Evolutionary conservation across 1,140 invertebrate species (phyloP).

Genomic region (Zaprionus ornatus): DNA sequence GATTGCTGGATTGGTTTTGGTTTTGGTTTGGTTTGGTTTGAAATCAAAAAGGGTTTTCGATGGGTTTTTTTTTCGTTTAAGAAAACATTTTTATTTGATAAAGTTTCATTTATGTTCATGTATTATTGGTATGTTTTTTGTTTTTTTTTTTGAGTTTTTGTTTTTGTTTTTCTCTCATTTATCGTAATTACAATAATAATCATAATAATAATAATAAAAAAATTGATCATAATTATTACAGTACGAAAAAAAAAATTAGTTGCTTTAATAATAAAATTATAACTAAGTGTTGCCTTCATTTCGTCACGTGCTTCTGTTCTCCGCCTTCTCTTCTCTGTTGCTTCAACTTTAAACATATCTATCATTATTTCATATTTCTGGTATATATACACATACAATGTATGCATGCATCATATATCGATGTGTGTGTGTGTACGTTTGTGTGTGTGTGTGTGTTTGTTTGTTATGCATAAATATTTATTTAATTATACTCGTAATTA

Average conservation of each 20-base stretch:
- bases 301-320: constrained; percentile 10
- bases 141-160: constrained; percentile 44
- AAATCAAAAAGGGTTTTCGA: constrained; percentile 63
- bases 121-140: constrained; percentile 73
- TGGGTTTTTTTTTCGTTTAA: constrained; percentile 70
- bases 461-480: constrained; percentile 55
- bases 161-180: constrained; percentile 41
- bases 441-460: constrained; percentile 40
- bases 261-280: constrained; percentile 50
- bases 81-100: constrained; percentile 79
- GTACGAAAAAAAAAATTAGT: constrained; percentile 59
- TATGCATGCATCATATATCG: constrained; percentile 24
- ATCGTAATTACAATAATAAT: constrained; percentile 59
- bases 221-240: constrained; percentile 67
- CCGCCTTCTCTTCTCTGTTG: not conserved
- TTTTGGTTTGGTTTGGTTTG: constrained; percentile 10
- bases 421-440: constrained; percentile 40
- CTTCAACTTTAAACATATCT: constrained; percentile 39
- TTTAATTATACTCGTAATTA: constrained; percentile 63
- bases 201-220: constrained; percentile 65
- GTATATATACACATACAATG: constrained; percentile 14
- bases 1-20: constrained; percentile 13
- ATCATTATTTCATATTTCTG: constrained; percentile 40
- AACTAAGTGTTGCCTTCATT: constrained; percentile 58
- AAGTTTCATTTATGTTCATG: constrained; percentile 76